These are phyloP conservation scores for Actinia tenebrosa DNA, from an alignment of 64 coral and sea anemone genomes.

Conservation along the genomic window DNA sequence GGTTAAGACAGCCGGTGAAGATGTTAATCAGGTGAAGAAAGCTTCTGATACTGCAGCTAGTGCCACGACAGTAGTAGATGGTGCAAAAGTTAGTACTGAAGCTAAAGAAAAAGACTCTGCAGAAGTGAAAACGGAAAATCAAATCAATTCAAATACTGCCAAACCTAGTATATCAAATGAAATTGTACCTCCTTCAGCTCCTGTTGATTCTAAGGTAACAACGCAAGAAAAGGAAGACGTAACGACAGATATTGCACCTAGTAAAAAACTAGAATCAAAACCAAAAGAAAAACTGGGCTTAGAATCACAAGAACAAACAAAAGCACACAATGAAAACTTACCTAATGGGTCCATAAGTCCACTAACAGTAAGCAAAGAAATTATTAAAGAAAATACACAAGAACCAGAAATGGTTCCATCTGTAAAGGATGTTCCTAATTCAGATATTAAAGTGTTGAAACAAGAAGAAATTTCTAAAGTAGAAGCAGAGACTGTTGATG, in stretches of 20 bases:
- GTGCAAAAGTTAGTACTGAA: slow-evolving; percentile 9
- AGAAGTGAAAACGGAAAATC: neutral
- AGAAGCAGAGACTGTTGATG: neutral
- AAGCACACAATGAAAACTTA: neutral
- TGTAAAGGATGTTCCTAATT: neutral
- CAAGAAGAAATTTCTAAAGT: neutral
- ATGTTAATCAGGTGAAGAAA: neutral
- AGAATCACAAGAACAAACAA: neutral
- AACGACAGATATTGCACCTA: neutral
- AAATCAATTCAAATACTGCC: neutral
- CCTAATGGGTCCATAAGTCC: slow-evolving; percentile 20
- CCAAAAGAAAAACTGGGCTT: neutral
- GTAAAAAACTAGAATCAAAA: neutral
- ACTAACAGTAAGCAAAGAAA: neutral
- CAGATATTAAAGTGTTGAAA: neutral
- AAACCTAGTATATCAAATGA: slow-evolving; percentile 13
- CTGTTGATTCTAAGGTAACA: neutral
- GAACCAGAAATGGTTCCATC: slow-evolving; percentile 5
- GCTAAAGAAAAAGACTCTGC: neutral
- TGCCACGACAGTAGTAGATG: neutral
- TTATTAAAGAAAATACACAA: neutral
- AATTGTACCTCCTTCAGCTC: neutral
- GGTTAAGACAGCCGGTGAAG: neutral
- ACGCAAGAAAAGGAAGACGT: neutral
- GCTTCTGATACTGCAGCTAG: neutral